A percentile compares a stretch with the other conserved stretches of the same genome.
These are phyloP conservation scores for Lithobius niger DNA, from an alignment of 1,140 invertebrate genomes.

Conservation along the genomic window DNA sequence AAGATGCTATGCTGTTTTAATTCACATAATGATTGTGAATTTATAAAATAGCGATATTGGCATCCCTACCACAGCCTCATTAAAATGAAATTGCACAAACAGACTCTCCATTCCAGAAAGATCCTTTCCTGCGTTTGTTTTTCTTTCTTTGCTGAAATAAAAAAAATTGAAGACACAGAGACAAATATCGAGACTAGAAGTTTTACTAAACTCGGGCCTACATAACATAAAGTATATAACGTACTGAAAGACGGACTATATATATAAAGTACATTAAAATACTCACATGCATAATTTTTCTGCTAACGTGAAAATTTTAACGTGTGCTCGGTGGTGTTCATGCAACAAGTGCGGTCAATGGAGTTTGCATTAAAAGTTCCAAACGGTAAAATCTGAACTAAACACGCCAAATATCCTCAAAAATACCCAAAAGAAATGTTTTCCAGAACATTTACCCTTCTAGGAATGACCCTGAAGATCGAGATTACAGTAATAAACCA, in stretches of 20 bases:
- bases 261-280: conserved; percentile 2
- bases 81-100: too few relatives aligned
- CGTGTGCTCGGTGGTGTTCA: conserved; percentile 9
- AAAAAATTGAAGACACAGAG: too few relatives aligned
- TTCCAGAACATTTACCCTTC: conserved; percentile 7
- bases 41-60: too few relatives aligned
- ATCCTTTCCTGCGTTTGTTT: too few relatives aligned
- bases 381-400: conserved; percentile 7
- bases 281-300: conserved; percentile 4
- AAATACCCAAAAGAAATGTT: conserved; percentile 10
- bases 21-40: too few relatives aligned
- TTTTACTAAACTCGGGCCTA: background rate
- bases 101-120: too few relatives aligned
- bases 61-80: too few relatives aligned
- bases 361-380: conserved; percentile 8
- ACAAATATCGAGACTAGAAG: too few relatives aligned
- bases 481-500: background rate
- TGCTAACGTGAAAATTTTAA: conserved; percentile 2
- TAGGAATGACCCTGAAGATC: background rate
- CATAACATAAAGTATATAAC: background rate
- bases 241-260: background rate
- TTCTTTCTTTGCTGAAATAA: too few relatives aligned
- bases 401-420: conserved; percentile 10
- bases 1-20: too few relatives aligned
- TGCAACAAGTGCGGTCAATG: conserved; percentile 5